A percentile compares a stretch with the other conserved stretches of the same genome.
Conservation (phyloP, 2,113 vertebrate genomes). For the Euleptes europaea region DNA sequence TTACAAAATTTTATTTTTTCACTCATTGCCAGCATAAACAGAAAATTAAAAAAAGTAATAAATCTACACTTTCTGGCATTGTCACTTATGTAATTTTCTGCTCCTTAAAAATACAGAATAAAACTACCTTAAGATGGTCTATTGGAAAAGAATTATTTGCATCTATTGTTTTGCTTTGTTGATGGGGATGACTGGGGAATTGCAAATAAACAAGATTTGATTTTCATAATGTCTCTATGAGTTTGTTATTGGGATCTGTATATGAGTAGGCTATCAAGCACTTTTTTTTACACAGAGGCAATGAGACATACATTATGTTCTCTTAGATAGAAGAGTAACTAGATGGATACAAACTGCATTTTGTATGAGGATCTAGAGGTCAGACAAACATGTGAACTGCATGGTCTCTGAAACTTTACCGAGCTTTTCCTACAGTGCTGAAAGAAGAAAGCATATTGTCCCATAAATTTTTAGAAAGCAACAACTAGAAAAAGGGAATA, state of each 20-base stretch:
- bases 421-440: conserved; percentile 27
- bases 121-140: conserved; percentile 68
- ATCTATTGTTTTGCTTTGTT: conserved; percentile 61
- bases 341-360: conserved; percentile 1
- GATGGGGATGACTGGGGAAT: conserved; percentile 60
- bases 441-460: conserved; percentile 32
- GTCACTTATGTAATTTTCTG: conserved; percentile 76
- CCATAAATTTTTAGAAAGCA: conserved; percentile 32
- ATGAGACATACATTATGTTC: conserved; percentile 31
- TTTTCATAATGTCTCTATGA: conserved; percentile 63
- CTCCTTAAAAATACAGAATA: conserved; percentile 74
- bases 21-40: conserved; percentile 81
- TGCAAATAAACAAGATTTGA: conserved; percentile 67
- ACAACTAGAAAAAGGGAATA: conserved; percentile 4
- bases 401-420: conserved; percentile 3
- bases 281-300: conserved; percentile 30
- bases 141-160: conserved; percentile 74
- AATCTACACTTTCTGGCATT: conserved; percentile 82
- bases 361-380: conserved; percentile 36
- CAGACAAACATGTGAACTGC: conserved; percentile 38
- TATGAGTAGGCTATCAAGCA: conserved; percentile 51
- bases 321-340: conserved; percentile 33
- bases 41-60: conserved; percentile 83
- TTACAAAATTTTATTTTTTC: conserved; percentile 86
- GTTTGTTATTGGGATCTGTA: conserved; percentile 42